phyloP scores from a whole-genome alignment of 2,797 vertebrate genomes.

The Halcyon chelicuti region DNA sequence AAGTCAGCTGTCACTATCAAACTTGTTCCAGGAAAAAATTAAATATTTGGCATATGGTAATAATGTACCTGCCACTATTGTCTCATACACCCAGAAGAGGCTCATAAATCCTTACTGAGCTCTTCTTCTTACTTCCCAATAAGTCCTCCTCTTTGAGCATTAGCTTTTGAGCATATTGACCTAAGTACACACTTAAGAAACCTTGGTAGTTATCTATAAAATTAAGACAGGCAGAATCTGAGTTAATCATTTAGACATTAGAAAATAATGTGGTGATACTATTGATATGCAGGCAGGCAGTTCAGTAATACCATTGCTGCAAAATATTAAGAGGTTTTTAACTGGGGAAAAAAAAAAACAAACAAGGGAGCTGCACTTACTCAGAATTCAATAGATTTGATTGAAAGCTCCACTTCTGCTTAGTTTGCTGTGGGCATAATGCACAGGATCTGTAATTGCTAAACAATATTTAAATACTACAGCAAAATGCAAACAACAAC shows the following conservation, averaged over 20 bases:
- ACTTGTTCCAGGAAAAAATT: constrained; percentile 5
- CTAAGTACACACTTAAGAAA: neutral
- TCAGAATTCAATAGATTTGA: neutral
- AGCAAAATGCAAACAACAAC: neutral
- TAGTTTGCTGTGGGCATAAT: neutral
- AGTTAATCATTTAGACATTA: constrained; percentile 17
- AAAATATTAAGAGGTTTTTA: constrained; percentile 12
- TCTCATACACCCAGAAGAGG: neutral
- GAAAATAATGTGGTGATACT: constrained; percentile 5
- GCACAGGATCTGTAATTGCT: neutral
- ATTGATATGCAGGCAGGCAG: neutral
- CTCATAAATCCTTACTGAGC: neutral
- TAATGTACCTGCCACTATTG: neutral
- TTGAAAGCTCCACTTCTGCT: neutral
- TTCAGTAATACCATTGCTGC: neutral
- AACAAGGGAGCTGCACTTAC: neutral
- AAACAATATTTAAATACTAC: neutral
- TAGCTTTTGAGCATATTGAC: constrained; percentile 16
- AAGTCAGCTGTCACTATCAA: constrained; percentile 31
- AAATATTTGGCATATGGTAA: neutral
- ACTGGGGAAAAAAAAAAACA: neutral
- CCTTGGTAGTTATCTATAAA: neutral
- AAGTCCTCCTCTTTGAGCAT: neutral
- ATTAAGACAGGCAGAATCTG: neutral
- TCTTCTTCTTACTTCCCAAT: neutral